A percentile compares a stretch with the other conserved stretches of the same genome.
phyloP scores from a whole-genome alignment of 2,888 invertebrate species.

The Dione juno region DNA sequence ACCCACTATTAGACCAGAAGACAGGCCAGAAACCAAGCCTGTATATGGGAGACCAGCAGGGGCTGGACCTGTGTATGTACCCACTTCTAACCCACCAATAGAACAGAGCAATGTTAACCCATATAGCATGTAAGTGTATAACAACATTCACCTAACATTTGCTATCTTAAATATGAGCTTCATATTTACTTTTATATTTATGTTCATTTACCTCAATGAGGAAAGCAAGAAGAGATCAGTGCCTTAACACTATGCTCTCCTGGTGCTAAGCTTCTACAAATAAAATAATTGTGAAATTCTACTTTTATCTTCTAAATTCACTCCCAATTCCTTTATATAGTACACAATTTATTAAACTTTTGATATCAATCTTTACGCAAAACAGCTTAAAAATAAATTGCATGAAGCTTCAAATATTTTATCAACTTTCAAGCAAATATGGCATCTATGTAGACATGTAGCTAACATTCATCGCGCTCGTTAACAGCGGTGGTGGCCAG shows the following conservation, averaged over 20 bases:
- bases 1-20: slow-evolving; percentile 57
- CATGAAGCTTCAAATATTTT: slow-evolving; percentile 4
- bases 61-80: slow-evolving; percentile 66
- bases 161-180: slow-evolving; percentile 18
- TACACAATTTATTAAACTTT: not conserved
- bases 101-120: slow-evolving; percentile 56
- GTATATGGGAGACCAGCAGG: slow-evolving; percentile 57
- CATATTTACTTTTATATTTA: slow-evolving; percentile 9
- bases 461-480: slow-evolving; percentile 41
- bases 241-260: not conserved
- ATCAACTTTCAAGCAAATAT: not conserved
- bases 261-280: not conserved
- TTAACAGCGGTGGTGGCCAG: slow-evolving; percentile 56
- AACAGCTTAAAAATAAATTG: slow-evolving; percentile 13
- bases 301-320: not conserved
- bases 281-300: not conserved
- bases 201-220: not conserved
- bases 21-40: slow-evolving; percentile 59
- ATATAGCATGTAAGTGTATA: slow-evolving; percentile 67
- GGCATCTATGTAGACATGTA: slow-evolving; percentile 30
- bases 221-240: not conserved
- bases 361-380: not conserved
- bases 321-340: not conserved
- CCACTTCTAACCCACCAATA: slow-evolving; percentile 55
- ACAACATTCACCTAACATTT: slow-evolving; percentile 9